A percentile compares a stretch with the other conserved stretches of the same genome.
phyloP scores from a whole-genome alignment of 1,140 invertebrate genomes.

The Calliopsis andreniformis region DNA sequence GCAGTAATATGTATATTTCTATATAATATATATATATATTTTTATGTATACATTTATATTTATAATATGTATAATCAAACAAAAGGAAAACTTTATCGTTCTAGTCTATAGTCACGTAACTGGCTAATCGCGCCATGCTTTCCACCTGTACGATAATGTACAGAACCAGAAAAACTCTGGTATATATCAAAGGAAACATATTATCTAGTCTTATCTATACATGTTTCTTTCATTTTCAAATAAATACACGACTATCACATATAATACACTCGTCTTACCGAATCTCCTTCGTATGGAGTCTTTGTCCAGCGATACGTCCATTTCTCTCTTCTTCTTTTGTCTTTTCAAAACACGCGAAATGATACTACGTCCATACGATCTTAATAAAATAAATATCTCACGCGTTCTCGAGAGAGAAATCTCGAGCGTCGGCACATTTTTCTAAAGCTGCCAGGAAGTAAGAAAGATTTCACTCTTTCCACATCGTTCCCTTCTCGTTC shows the following conservation, averaged over 20 bases:
- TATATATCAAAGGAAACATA: constrained; percentile 38
- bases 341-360: constrained; percentile 29
- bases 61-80: constrained; percentile 33
- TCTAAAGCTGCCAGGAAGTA: constrained; percentile 54
- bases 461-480: constrained; percentile 48
- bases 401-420: neutral
- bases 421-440: constrained; percentile 8
- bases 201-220: constrained; percentile 53
- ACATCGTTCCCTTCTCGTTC: neutral
- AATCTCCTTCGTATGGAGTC: constrained; percentile 15
- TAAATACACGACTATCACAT: constrained; percentile 76
- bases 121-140: constrained; percentile 62
- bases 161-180: constrained; percentile 43
- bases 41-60: neutral
- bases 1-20: constrained; percentile 18
- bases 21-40: constrained; percentile 23
- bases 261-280: constrained; percentile 59
- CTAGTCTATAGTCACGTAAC: constrained; percentile 37
- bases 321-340: constrained; percentile 15
- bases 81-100: constrained; percentile 40
- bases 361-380: constrained; percentile 21
- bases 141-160: constrained; percentile 66
- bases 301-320: constrained; percentile 1
- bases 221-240: constrained; percentile 64
- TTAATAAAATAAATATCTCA: constrained; percentile 61